A percentile compares a stretch with the other conserved stretches of the same genome.
phyloP scores from a whole-genome alignment of 2,888 invertebrate species.

The Ceramica pisi region DNA sequence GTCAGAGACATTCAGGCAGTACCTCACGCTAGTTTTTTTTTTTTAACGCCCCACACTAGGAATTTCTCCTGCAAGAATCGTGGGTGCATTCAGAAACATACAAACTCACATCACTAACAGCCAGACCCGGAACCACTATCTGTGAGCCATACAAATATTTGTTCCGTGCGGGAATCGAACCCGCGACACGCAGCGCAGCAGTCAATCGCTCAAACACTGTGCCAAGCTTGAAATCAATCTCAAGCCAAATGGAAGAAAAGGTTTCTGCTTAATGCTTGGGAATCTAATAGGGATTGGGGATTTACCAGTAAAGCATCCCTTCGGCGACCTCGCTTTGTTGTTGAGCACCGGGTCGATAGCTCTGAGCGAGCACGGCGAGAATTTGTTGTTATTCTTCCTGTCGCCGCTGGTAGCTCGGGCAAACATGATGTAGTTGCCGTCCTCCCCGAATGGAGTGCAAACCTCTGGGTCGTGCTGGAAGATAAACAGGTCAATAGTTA shows the following conservation, averaged over 20 bases:
- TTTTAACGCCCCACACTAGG: too few species aligned
- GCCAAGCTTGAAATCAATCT: too few species aligned
- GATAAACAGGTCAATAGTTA: background rate
- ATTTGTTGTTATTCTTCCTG: slow-evolving; percentile 99
- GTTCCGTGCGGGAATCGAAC: too few species aligned
- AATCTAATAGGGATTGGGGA: background rate
- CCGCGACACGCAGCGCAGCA: too few species aligned
- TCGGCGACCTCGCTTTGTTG: slow-evolving; percentile 96
- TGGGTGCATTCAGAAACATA: too few species aligned
- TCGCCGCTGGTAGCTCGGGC: slow-evolving; percentile 99
- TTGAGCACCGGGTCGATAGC: slow-evolving; percentile 98
- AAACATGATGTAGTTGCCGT: slow-evolving; percentile 99
- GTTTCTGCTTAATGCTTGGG: background rate
- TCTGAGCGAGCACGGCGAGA: slow-evolving; percentile 98
- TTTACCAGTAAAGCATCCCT: slow-evolving; percentile 97
- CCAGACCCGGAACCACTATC: too few species aligned
- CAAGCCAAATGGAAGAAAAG: background rate
- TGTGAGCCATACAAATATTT: too few species aligned
- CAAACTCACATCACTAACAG: too few species aligned
- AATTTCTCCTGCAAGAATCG: too few species aligned
- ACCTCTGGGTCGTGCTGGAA: slow-evolving; percentile 97
- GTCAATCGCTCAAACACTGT: too few species aligned
- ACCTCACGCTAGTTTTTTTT: background rate
- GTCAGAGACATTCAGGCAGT: background rate
- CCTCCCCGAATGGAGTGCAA: slow-evolving; percentile 98